Evolutionary conservation across 2,888 invertebrate species (phyloP), one percentile per base, ranked within the genome.

Genomic region (Idaea aversata): DNA sequence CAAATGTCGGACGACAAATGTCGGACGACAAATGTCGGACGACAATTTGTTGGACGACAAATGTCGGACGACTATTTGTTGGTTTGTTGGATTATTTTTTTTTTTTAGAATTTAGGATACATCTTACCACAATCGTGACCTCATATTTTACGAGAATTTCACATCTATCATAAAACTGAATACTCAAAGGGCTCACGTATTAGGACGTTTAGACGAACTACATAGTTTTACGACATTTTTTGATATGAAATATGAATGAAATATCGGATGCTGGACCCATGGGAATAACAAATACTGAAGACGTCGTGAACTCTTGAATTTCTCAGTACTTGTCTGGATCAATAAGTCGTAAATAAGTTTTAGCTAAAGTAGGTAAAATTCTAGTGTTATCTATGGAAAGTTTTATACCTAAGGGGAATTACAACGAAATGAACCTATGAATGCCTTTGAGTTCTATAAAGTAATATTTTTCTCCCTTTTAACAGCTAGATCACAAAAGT

Each of bases 161-260:
- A 7, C 47, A 4, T 47, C 47, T 10, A 47, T 10, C 10, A 47
- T 47, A 47, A 47, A 47, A 47, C 47, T 47, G 47, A 47, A 47
- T 47, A 47, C 47, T 47, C 47, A 47, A 47, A 47, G 13, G 47
- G 47, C 75, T 67, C 67, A 73, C 63, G 68, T 70, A 71, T 68
- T 67, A 72, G 70, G 70, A 68, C 68, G 68, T 70, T 70, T 69
- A 60, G 64, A 68, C 68, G 66, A 71, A 68, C 68, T 67, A 65
- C 66, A 66, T 67, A 61, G 61, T 72, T 70, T 73, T 73, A 73
- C 67, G 73, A 73, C 65, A 67, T 62, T 65, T 72, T 71, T 70
- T 70, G 69, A 67, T 67, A 68, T 73, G 70, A 73, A 72, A 68
- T 71, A 69, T 69, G 65, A 70, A 68, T 66, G 71, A 63, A 63